Evolutionary conservation across 37 sponge, comb jelly and placozoan genomes (phyloP).

Genomic region (Aphrocallistes beatrix): DNA sequence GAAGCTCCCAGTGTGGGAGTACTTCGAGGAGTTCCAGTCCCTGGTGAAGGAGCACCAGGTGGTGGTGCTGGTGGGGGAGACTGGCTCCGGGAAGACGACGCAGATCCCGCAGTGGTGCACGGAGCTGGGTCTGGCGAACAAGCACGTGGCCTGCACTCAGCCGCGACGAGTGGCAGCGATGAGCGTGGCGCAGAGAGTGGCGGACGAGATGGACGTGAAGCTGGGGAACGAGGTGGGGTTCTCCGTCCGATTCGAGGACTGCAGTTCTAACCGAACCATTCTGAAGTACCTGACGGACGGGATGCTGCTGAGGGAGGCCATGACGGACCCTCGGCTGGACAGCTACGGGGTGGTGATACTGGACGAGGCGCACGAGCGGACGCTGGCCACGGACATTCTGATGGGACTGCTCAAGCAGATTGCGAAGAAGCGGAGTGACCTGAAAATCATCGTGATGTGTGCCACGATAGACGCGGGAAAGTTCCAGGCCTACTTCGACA

Average conservation of each 20-base stretch:
- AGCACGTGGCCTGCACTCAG: constrained; percentile 89
- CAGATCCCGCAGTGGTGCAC: constrained; percentile 99
- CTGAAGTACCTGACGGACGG: constrained; percentile 99
- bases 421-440: constrained; percentile 63
- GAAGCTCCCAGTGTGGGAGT: constrained; percentile 94
- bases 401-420: constrained; percentile 98
- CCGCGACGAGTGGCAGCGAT: constrained; percentile 97
- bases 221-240: constrained; percentile 93
- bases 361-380: constrained; percentile 98
- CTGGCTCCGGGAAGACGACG: constrained; percentile 97
- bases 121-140: constrained; percentile 43
- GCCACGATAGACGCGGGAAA: constrained; percentile 98
- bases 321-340: constrained; percentile 94
- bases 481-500: constrained; percentile 88
- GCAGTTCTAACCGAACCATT: constrained; percentile 51
- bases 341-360: constrained; percentile 83
- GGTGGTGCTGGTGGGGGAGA: constrained; percentile 97
- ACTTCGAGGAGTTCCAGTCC: constrained; percentile 87
- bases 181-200: constrained; percentile 96
- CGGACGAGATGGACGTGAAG: constrained; percentile 96
- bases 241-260: constrained; percentile 89
- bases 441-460: constrained; percentile 95
- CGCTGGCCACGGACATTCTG: constrained; percentile 95
- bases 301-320: constrained; percentile 96
- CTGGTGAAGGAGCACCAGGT: constrained; percentile 53